phyloP scores from a whole-genome alignment of 2,888 invertebrate genomes.

The Stegophylla sp. region DNA sequence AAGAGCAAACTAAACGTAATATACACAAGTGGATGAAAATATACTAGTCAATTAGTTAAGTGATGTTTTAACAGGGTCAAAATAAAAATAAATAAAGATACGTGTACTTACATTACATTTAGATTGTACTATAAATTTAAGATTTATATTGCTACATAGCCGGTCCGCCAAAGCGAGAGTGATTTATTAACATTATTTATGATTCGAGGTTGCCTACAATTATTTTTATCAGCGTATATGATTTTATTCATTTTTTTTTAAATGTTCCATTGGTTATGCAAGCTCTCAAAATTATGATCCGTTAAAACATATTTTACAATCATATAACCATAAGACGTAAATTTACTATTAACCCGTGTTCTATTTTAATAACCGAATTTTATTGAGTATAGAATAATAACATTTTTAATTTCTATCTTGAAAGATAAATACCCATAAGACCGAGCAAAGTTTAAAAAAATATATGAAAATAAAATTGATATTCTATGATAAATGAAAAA shows the following conservation, averaged over 20 bases:
- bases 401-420: not conserved
- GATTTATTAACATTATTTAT: slow-evolving; percentile 19
- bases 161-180: not conserved
- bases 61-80: not conserved
- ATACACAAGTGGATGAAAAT: not conserved
- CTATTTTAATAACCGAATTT: not conserved
- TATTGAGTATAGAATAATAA: slow-evolving; percentile 1
- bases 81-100: slow-evolving; percentile 17
- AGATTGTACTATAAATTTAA: slow-evolving; percentile 4
- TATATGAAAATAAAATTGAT: not conserved
- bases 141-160: slow-evolving; percentile 1
- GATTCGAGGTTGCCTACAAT: not conserved
- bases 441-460: not conserved
- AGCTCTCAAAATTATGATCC: not conserved
- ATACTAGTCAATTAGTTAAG: slow-evolving; percentile 20
- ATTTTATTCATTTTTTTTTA: slow-evolving; percentile 4
- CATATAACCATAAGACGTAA: too few relatives aligned
- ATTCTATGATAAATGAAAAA: not conserved
- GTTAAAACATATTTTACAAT: not conserved
- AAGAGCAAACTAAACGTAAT: too few relatives aligned
- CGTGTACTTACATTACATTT: not conserved
- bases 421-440: not conserved
- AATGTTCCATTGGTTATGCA: not conserved
- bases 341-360: not conserved
- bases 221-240: not conserved